Evolutionary conservation across 35 echinoderm and acorn worm genomes (phyloP), one percentile per base, ranked within the genome.

Genomic region (Amphiura filiformis): DNA sequence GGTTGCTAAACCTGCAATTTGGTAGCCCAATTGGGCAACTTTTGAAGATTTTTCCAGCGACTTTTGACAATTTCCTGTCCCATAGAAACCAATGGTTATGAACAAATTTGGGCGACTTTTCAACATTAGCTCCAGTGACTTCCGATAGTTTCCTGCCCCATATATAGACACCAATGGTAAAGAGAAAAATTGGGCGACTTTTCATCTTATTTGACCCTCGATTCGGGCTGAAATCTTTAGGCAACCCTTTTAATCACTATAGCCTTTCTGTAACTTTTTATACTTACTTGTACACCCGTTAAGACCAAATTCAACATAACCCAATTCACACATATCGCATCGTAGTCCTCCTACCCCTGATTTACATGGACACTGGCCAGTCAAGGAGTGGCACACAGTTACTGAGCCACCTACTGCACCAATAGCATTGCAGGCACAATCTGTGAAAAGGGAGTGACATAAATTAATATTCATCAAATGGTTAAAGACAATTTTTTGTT

Each of bases 351-450:
- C 81, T 7, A 99, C 85, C 0, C 96, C 96, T 0, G 41, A 13
- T 35, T 88, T 76, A 81, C 96, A 99, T 20, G 93, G 92, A 82
- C 96, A 99, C 80, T 94, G 96, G 14, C 96, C 96, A 77, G 41
- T 84, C 4, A 82, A 34, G 39, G 78, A 36, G 65, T 99, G 84
- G 86, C 96, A 99, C 0, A 88, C 37, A 23, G 93, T 84, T 26
- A 32, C 36, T 5, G 44, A 33, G 3, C 89, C 89, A 61, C 84
- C 93, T 1, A 86, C 41, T 13, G 88, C 88, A 32, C 96, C 96
- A 23, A 65, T 36, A 14, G 80, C 41, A 86, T 99, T 78, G 82
- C 96, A 99, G 26, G 34, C 82, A 88, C 96, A 99, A 31, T 44
- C 96, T 99, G 36, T 26, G 39, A 79, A 70, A n/a, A 47, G 17